Evolutionary conservation across 2,888 invertebrate species (phyloP), one percentile per base, ranked within the genome.

Genomic region (Galeopsomyia nigrocyanea): DNA sequence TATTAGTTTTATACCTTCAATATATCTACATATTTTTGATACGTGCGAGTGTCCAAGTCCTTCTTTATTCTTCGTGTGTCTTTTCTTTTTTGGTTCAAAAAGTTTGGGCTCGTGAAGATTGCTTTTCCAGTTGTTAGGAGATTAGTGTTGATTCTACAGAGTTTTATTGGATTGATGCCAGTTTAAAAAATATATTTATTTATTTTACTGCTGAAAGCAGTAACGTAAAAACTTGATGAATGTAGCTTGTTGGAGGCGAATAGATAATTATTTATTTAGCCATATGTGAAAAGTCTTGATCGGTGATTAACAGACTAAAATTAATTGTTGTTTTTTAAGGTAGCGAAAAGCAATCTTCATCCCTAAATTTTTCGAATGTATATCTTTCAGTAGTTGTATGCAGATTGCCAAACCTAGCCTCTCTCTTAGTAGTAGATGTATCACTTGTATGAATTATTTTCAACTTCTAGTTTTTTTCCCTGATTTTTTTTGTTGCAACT

Each of bases 391-490:
- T 74, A 71, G 68, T 67, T 13, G 64, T 56, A 70, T 50, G 49
- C 64, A 70, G 64, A 69, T 53, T 75, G 64, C 53, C 62, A 67
- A 75, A 26, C 17, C 47, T 75, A 75, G 75, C 71, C 69, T 70
- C 69, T 75, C 66, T 75, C 70, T 67, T 75, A 72, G 72, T 63
- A 17, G 75, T 75, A 75, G 72, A 62, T 72, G 68, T 75, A 72
- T 67, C 17, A 72, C 67, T n/a, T 72, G 66, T 67, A 67, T 46
- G 57, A 61, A 75, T 58, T 62, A 66, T 55, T 73, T 68, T 65
- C 62, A 62, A 56, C 65, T 71, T 71, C 71, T 75, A 66, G 49
- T 63, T 69, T 55, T 63, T 71, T 7, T 57, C 66, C 66, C 67
- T 63, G 9, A 19, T 22, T 10, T 55, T 47, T 49, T 66, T 53